These are phyloP conservation scores for Myopa testacea DNA, from an alignment of 2,888 invertebrate species.

Conservation along the genomic window DNA sequence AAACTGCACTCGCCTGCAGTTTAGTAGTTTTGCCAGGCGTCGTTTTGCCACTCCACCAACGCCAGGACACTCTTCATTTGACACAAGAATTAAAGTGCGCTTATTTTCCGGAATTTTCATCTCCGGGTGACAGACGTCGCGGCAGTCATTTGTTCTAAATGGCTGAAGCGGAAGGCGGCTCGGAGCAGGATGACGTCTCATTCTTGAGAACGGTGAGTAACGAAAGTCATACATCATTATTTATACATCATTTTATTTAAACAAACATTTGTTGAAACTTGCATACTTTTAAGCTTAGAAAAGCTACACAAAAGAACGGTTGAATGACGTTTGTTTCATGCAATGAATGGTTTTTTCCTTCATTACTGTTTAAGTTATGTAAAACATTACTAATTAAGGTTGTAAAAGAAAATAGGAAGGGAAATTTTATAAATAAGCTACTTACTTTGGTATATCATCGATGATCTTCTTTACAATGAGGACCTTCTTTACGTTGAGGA, in stretches of 20 bases:
- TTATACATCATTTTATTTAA: slow-evolving; percentile 10
- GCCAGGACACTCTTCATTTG: slow-evolving; percentile 10
- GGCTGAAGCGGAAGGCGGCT: slow-evolving; percentile 95
- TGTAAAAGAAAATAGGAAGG: neutral
- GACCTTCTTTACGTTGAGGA: too few species aligned
- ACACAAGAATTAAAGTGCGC: neutral
- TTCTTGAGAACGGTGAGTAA: slow-evolving; percentile 96
- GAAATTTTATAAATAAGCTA: too few species aligned
- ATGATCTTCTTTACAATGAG: too few species aligned
- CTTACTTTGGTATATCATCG: too few species aligned
- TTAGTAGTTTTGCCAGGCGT: slow-evolving; percentile 3
- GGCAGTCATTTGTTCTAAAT: slow-evolving; percentile 70
- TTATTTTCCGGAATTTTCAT: neutral
- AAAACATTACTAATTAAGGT: neutral
- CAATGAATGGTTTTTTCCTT: neutral
- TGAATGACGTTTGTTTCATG: neutral
- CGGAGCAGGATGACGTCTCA: slow-evolving; percentile 99
- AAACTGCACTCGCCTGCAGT: slow-evolving; percentile 41
- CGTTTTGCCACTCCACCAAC: neutral
- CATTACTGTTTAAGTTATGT: neutral
- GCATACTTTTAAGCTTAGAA: too few species aligned
- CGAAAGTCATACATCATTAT: slow-evolving; percentile 25
- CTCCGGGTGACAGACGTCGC: slow-evolving; percentile 45
- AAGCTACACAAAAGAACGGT: neutral
- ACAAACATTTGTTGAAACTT: slow-evolving; percentile 13